Base-by-base conservation (phyloP, 2,888 invertebrate species). In the Drosophila anceps region DNA sequence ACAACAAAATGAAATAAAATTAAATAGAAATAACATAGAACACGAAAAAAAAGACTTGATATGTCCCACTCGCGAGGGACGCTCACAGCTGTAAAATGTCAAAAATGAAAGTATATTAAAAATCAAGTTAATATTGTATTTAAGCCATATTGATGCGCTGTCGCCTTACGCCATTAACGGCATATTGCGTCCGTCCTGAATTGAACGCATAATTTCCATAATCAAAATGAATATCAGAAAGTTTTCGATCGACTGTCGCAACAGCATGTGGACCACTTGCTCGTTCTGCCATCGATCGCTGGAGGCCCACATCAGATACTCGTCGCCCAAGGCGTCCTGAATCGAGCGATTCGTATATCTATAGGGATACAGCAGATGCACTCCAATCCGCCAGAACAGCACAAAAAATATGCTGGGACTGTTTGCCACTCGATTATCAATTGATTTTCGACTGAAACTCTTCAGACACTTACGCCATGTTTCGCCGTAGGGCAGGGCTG, bases 351-450 rank as follows among this genome's bases (percentile, higher is more conserved):
- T 48, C 60, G 37, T 65, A 27, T 84, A 66, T 27, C 10, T 33
- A 27, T 24, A 54, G 1, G 81, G 81, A 50, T 53, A 81, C 4
- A 81, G 43, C n/a, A 78, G 5, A 10, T 71, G 35, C n/a, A 64
- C 5, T 6, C 53, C 50, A 5, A 75, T 12, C 0, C 71, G 74
- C 84, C 81, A 81, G 8, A 81, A 46, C 0, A 81, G n/a, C 9
- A 33, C 41, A 35, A 67, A 7, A 2, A 9, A 44, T 39, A 69
- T 12, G 35, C 64, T 48, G 48, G 59, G 59, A 31, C 59, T 59
- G 10, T 39, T 29, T 13, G 15, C 6, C 13, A 33, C 20, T 31
- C 13, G 33, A 20, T 50, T 50, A 50, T 0, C 50, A 24, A 48
- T 27, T 48, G 18, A 12, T 1, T 10, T 48, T 48, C 2, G 5